Evolutionary conservation across 1,140 invertebrate genomes (phyloP).

Genomic region (Drosophila yakuba): DNA sequence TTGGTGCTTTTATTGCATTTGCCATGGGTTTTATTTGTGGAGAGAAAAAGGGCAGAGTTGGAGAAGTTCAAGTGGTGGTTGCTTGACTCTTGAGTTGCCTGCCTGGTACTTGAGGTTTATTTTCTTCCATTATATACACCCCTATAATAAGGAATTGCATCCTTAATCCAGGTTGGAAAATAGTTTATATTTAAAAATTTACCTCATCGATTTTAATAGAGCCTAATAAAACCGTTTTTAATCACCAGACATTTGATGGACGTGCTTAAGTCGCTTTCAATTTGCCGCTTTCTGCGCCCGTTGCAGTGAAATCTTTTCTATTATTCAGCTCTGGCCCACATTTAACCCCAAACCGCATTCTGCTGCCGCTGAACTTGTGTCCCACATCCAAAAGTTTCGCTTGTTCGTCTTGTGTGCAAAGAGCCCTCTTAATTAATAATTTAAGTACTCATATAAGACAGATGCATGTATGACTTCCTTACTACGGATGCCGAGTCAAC

Average conservation of each 20-base stretch:
- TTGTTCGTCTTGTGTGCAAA: slow-evolving; percentile 31
- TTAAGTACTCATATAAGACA: slow-evolving; percentile 23
- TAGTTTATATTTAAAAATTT: too few relatives aligned
- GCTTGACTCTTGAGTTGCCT: slow-evolving; percentile 65
- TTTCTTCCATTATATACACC: slow-evolving; percentile 5
- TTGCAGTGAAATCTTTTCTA: slow-evolving; percentile 34
- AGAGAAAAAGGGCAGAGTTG: slow-evolving; percentile 3
- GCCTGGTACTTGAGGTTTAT: slow-evolving; percentile 67
- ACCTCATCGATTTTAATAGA: too few relatives aligned
- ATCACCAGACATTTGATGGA: slow-evolving; percentile 12
- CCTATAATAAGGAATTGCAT: not conserved
- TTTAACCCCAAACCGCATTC: slow-evolving; percentile 49
- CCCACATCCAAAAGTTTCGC: slow-evolving; percentile 55
- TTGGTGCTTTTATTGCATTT: slow-evolving; percentile 35
- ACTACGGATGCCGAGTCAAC: not conserved
- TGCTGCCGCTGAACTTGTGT: slow-evolving; percentile 27
- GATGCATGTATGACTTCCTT: not conserved
- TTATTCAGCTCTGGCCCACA: slow-evolving; percentile 52
- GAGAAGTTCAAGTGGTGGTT: slow-evolving; percentile 76
- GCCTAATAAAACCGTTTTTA: not conserved
- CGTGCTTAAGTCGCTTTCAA: slow-evolving; percentile 16
- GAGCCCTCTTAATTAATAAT: slow-evolving; percentile 46
- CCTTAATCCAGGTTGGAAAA: not conserved
- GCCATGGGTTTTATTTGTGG: slow-evolving; percentile 46
- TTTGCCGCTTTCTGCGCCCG: slow-evolving; percentile 1